Evolutionary conservation across 2,888 invertebrate genomes (phyloP), one percentile per base, ranked within the genome.

Genomic region (Sylvicola fuscatus): DNA sequence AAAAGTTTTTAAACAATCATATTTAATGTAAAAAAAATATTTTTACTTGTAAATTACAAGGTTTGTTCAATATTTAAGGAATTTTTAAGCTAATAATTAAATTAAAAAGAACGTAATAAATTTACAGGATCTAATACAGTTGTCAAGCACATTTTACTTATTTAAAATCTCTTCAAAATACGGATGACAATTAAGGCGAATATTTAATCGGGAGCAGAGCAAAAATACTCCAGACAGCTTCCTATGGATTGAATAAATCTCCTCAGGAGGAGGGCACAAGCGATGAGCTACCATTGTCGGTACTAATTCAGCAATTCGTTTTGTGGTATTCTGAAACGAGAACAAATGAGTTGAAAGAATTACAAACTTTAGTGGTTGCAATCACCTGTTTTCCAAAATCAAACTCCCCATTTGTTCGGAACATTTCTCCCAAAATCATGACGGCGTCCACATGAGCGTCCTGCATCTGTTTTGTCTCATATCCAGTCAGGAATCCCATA

Each of bases 381-480:
- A 32, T 26, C 32, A 49, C 49, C 52, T 95, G 97, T 7, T 68
- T 66, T 1, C 86, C 83, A 54, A 99, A 98, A 60, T 97, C 81
- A 53, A 87, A 99, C 27, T 73, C 72, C 0, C 71, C 75, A 2
- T 70, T 62, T 36, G 61, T 62, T 4, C 80, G 71, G 58, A 98
- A 92, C 3, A 95, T 81, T 63, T 97, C 92, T 3, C 93, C 97
- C 47, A 99, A 70, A 45, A 97, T 87, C 84, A 93, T 86, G 0
- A 95, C 92, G 0, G 95, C 86, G 51, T 95, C 87, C 0, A 92
- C 74, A 58, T 98, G 98, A 0, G 97, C 92, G 38, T 87, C 74
- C 53, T 90, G 82, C 97, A 99, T 98, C 42, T 68, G 87, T 64
- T 90, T 87, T 3, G 87, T 82, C 61, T 99, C 98, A 54, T 93